Evolutionary conservation across 2,888 invertebrate species (phyloP), one percentile per base, ranked within the genome.

Genomic region (Venustoraphidia nigricollis): DNA sequence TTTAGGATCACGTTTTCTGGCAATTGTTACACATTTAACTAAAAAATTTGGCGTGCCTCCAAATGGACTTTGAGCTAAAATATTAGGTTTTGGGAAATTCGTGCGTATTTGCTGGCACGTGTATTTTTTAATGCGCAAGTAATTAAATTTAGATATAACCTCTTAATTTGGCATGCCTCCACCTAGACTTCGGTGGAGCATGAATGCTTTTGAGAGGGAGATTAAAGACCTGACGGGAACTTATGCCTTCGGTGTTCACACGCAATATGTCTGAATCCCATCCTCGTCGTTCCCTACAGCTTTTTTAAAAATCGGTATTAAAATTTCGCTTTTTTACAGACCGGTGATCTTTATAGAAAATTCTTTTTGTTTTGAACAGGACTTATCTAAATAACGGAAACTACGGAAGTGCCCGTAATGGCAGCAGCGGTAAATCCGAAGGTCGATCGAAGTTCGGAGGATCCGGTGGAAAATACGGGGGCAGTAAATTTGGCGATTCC

Each of bases 241-340:
- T 36, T 69, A 78, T 79, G 81, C 81, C 82, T 83, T 83, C 81
- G 82, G 82, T 80, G 79, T 81, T 75, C 79, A 81, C 78, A 77
- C 77, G 60, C 56, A 67, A 57, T 52, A 57, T 73, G 78, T 79
- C 79, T 82, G 79, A 76, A 80, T 79, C 73, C 81, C 81, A 80
- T 79, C 81, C 82, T 82, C 81, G 61, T 60, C 51, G 63, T 64
- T 63, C 61, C 59, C 58, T 46, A 60, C 59, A 60, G 36, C 54
- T 45, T 50, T 40, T 52, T 48, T 50, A 6, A 14, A 41, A 45
- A n/a, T 48, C 11, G n/a, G 11, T 10, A 14, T 1, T 40, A 14
- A 14, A 14, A 10, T 40, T 40, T 40, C 13, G 40, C 13, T 5
- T 13, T 9, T 10, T 40, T 40, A 14, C 40, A n/a, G 17, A 9